These are phyloP conservation scores for Elaphurus davidianus DNA, from an alignment of 2,113 vertebrate genomes.

Conservation along the genomic window DNA sequence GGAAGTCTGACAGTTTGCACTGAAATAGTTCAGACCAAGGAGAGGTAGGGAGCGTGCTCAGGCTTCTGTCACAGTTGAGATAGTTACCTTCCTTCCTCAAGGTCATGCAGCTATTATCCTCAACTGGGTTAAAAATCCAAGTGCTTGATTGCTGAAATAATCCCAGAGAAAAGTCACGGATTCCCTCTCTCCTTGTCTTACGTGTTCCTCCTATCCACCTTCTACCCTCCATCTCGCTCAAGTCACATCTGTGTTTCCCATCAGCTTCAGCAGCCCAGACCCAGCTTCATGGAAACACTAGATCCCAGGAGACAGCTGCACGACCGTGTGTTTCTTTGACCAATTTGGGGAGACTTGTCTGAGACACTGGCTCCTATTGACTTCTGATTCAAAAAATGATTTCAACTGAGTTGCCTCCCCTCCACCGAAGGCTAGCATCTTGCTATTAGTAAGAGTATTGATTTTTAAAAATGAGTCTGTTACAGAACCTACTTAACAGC, in stretches of 20 bases:
- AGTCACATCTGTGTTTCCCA: background rate
- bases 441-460: conserved; percentile 31
- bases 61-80: accelerated
- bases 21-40: background rate
- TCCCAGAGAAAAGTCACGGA: accelerated
- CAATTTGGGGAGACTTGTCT: background rate
- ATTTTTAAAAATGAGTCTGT: conserved; percentile 46
- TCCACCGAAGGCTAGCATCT: background rate
- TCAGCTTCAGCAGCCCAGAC: background rate
- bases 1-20: background rate
- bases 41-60: accelerated
- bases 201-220: too few species aligned
- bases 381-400: background rate
- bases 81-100: background rate
- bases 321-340: background rate
- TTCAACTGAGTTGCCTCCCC: background rate
- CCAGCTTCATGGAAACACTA: background rate
- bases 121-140: background rate
- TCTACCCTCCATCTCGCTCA: accelerated
- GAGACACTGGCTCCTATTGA: background rate
- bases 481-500: conserved; percentile 37
- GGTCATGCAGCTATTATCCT: background rate
- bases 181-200: too few species aligned
- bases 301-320: background rate
- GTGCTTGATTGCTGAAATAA: background rate